Evolutionary conservation across 2,888 invertebrate species (phyloP).

Genomic region (Lasiommata megera): DNA sequence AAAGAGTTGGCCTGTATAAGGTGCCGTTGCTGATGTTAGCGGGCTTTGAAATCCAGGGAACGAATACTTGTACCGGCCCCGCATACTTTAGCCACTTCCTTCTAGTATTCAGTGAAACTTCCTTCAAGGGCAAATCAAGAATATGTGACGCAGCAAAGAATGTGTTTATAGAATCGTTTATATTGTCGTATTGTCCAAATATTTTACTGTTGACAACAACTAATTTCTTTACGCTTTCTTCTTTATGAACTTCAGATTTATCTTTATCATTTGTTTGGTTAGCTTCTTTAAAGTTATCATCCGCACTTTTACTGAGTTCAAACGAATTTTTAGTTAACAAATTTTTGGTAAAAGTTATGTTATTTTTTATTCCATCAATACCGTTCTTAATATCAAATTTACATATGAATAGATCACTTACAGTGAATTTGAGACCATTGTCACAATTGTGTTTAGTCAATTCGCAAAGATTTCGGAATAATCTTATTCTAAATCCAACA

Average conservation of each 20-base stretch:
- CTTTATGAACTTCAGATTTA: neutral
- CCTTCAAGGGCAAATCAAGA: conserved; percentile 52
- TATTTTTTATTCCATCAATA: neutral
- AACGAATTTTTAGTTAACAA: neutral
- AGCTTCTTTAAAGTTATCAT: neutral
- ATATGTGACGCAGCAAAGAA: conserved; percentile 65
- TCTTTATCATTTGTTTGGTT: neutral
- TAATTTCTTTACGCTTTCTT: conserved; percentile 31
- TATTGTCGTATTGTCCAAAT: conserved; percentile 40
- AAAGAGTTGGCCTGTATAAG: conserved; percentile 50
- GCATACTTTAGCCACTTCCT: conserved; percentile 45
- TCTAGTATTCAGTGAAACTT: conserved; percentile 45
- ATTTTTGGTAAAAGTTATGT: neutral
- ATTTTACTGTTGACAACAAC: conserved; percentile 51
- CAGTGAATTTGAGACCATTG: conserved; percentile 40
- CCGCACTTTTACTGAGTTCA: neutral
- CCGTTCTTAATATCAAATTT: conserved; percentile 22
- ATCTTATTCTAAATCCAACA: conserved; percentile 49
- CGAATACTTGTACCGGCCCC: conserved; percentile 53
- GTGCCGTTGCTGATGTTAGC: conserved; percentile 47
- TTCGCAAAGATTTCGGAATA: conserved; percentile 53
- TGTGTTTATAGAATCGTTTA: conserved; percentile 55
- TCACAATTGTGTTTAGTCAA: conserved; percentile 53
- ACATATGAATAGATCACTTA: conserved; percentile 53
- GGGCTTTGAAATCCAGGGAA: conserved; percentile 53